Evolutionary conservation across 2,113 vertebrate species (phyloP).

Genomic region (Probosciger aterrimus): DNA sequence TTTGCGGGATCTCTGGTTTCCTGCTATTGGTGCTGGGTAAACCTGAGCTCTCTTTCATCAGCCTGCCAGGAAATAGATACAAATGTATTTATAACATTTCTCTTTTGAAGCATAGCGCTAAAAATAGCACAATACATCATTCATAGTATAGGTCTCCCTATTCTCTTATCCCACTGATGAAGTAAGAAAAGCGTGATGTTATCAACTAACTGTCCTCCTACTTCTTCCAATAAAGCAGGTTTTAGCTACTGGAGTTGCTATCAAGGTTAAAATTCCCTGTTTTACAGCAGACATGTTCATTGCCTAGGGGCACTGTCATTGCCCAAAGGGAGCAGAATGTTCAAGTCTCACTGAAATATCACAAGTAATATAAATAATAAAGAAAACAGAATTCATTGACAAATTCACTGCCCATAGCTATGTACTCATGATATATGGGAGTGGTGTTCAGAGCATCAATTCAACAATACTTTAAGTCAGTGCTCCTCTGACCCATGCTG

Average conservation of each 20-base stretch:
- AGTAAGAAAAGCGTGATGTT: neutral
- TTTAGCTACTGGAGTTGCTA: neutral
- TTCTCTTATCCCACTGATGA: neutral
- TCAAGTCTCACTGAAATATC: neutral
- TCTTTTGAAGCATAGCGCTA: neutral
- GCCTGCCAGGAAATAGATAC: slow-evolving; percentile 11
- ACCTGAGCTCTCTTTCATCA: slow-evolving; percentile 5
- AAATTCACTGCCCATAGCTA: slow-evolving; percentile 12
- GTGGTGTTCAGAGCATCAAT: neutral
- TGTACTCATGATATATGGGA: neutral
- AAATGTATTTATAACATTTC: slow-evolving; percentile 10
- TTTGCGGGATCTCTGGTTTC: neutral
- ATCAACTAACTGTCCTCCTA: neutral
- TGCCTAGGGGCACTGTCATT: neutral
- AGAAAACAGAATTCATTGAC: slow-evolving; percentile 49
- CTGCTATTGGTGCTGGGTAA: neutral
- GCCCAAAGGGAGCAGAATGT: neutral
- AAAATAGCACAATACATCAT: neutral
- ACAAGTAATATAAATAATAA: neutral
- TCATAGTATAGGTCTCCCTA: neutral
- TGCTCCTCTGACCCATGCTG: slow-evolving; percentile 52
- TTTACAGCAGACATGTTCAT: neutral
- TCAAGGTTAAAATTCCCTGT: slow-evolving; percentile 20
- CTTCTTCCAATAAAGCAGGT: neutral
- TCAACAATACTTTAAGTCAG: slow-evolving; percentile 46